phyloP scores from a whole-genome alignment of 2,113 vertebrate genomes.

The Callipepla squamata region DNA sequence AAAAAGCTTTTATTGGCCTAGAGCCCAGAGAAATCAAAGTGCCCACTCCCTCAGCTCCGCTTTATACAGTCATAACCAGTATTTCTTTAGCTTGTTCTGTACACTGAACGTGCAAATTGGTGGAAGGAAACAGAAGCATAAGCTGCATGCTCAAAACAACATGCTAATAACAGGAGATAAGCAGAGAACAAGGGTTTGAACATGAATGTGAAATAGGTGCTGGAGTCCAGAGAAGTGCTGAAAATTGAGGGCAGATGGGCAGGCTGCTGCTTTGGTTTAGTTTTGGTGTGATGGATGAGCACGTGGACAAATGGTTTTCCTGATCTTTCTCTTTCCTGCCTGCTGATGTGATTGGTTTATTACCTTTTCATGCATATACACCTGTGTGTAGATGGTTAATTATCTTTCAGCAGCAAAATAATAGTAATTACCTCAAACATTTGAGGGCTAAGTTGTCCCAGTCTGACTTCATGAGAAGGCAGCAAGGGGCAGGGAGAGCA shows the following conservation, averaged over 20 bases:
- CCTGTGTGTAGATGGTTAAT: background rate
- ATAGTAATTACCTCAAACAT: background rate
- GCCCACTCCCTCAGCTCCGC: conserved; percentile 6
- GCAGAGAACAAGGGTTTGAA: background rate
- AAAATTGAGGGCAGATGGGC: background rate
- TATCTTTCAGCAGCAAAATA: background rate
- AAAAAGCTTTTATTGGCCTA: conserved; percentile 57
- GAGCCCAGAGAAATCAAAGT: conserved; percentile 53
- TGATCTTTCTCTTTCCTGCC: background rate
- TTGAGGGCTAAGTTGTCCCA: background rate
- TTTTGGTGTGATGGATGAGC: background rate
- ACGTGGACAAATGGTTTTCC: background rate
- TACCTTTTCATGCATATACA: rapidly evolving
- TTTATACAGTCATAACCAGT: conserved; percentile 12
- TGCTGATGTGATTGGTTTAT: background rate
- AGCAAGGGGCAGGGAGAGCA: background rate
- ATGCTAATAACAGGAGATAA: background rate
- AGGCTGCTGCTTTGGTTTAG: background rate
- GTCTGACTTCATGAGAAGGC: background rate
- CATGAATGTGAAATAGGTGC: background rate
- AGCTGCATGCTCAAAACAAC: background rate
- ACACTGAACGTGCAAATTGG: background rate
- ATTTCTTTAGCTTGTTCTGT: conserved; percentile 39
- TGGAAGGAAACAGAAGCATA: conserved; percentile 29
- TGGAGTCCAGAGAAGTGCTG: background rate